These are phyloP conservation scores for Nudaria mundana DNA, from an alignment of 2,888 invertebrate genomes.

Conservation along the genomic window DNA sequence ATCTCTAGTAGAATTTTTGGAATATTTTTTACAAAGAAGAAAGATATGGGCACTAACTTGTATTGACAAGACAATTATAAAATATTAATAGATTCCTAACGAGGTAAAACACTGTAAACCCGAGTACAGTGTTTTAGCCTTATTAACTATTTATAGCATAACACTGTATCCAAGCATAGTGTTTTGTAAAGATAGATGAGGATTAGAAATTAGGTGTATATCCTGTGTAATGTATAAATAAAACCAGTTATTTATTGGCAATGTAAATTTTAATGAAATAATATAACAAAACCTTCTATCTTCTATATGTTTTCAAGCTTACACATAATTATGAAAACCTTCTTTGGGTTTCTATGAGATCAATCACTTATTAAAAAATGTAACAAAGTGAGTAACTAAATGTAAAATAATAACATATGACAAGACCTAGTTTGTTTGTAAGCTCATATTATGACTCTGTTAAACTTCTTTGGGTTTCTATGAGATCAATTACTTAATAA, in stretches of 20 bases:
- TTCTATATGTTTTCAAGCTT: conserved; percentile 1
- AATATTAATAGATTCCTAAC: conserved; percentile 3
- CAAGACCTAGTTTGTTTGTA: neutral
- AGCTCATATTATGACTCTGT: neutral
- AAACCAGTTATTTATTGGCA: neutral
- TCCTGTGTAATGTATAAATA: conserved; percentile 1
- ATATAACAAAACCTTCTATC: conserved; percentile 1
- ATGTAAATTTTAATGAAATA: neutral
- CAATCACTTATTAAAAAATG: neutral
- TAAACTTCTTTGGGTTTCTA: conserved; percentile 2
- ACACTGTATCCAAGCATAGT: conserved; percentile 2
- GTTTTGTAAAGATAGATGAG: neutral
- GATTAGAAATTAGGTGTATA: neutral
- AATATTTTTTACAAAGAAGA: conserved; percentile 1
- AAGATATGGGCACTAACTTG: conserved; percentile 6
- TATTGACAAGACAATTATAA: conserved; percentile 7
- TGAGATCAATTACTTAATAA: conserved; percentile 2
- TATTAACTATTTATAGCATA: conserved; percentile 1
- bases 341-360: conserved; percentile 1
- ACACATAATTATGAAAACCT: neutral
- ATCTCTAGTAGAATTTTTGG: conserved; percentile 4
- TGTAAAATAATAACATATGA: neutral
- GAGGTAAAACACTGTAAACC: conserved; percentile 6
- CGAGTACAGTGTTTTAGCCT: conserved; percentile 4
- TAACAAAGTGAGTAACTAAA: neutral